A percentile compares a stretch with the other conserved stretches of the same genome.
Conservation (phyloP, 2,113 vertebrate species). For the Lampris incognitus region DNA sequence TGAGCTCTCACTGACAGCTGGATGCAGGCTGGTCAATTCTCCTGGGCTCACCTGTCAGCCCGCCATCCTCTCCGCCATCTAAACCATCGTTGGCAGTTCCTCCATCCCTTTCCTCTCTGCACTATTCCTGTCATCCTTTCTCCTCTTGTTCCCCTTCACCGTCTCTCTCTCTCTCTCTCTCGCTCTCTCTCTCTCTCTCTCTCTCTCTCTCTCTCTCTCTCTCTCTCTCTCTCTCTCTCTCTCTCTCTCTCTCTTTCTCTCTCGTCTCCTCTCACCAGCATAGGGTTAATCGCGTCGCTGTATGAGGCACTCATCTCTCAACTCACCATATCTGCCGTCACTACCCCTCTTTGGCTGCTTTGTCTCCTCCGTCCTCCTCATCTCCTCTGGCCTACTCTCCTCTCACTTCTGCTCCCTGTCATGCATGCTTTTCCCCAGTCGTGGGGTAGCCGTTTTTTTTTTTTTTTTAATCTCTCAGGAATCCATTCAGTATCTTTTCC, state of each 20-base stretch:
- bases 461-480: neutral
- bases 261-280: conserved; percentile 27
- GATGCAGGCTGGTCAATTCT: conserved; percentile 81
- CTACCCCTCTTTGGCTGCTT: neutral
- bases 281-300: conserved; percentile 58
- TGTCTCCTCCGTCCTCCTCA: neutral
- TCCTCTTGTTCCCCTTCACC: conserved; percentile 61
- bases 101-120: conserved; percentile 57
- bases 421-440: neutral
- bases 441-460: neutral
- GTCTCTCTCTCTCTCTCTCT: conserved; percentile 11
- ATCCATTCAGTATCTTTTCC: neutral
- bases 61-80: conserved; percentile 68
- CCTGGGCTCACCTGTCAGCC: conserved; percentile 83
- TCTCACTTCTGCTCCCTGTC: conserved; percentile 1
- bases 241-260: neutral
- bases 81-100: conserved; percentile 79
- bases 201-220: neutral
- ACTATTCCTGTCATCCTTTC: conserved; percentile 67
- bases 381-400: neutral
- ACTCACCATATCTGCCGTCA: neutral
- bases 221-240: conserved; percentile 15
- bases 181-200: neutral
- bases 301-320: conserved; percentile 31
- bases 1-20: conserved; percentile 80